Evolutionary conservation across 92 coral and sea anemone genomes (phyloP).

Genomic region (Zoanthus gigantus): DNA sequence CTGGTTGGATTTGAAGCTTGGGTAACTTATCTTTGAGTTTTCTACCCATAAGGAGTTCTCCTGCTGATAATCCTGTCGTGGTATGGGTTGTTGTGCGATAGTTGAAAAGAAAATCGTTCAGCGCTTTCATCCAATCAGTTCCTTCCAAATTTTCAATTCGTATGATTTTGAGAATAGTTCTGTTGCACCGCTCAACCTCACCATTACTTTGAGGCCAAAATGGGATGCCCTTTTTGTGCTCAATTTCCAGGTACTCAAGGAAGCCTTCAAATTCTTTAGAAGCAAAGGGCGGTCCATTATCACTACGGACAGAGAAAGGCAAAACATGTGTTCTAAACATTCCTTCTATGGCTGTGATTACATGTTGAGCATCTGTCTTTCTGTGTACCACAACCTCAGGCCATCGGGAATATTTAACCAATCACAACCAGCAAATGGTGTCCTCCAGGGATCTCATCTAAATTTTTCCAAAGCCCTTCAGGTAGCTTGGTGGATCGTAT

Average conservation of each 20-base stretch:
- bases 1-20: too few relatives aligned
- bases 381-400: constrained; percentile 57
- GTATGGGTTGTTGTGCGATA: constrained; percentile 68
- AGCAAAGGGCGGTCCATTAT: constrained; percentile 66
- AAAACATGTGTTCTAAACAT: constrained; percentile 74
- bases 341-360: constrained; percentile 62
- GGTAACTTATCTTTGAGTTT: too few relatives aligned
- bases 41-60: too few relatives aligned
- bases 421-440: constrained; percentile 66
- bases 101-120: constrained; percentile 62
- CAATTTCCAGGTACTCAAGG: constrained; percentile 64
- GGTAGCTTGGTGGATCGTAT: constrained; percentile 21
- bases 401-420: constrained; percentile 39
- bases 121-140: constrained; percentile 59
- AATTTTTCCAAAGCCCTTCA: constrained; percentile 69
- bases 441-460: constrained; percentile 53
- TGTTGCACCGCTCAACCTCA: constrained; percentile 64
- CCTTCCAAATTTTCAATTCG: constrained; percentile 63
- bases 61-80: constrained; percentile 65
- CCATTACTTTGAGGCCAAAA: constrained; percentile 79
- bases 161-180: constrained; percentile 62
- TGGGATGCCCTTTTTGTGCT: constrained; percentile 68
- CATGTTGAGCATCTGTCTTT: constrained; percentile 68
- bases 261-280: constrained; percentile 75
- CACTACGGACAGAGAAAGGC: constrained; percentile 62